Evolutionary conservation across 2,113 vertebrate species (phyloP).

Genomic region (Uria aalge): DNA sequence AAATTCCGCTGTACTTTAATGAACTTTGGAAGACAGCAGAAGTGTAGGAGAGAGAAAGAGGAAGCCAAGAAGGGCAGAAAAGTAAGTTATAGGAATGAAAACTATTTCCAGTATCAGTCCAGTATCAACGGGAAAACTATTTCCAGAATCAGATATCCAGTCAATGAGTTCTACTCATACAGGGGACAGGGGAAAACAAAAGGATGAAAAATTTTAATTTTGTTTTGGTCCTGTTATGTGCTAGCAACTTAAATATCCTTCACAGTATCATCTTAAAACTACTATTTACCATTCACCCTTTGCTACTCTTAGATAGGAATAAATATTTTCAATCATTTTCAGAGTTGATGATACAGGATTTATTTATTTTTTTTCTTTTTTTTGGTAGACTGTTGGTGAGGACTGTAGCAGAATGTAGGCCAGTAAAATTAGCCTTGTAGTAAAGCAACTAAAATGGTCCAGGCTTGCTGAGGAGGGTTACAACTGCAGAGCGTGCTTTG

Average conservation of each 20-base stretch:
- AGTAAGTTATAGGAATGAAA: constrained; percentile 7
- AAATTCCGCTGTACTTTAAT: not conserved
- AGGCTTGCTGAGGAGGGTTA: not conserved
- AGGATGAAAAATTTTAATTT: not conserved
- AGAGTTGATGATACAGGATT: not conserved
- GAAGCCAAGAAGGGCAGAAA: not conserved
- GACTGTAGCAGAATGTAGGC: not conserved
- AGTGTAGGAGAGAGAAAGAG: not conserved
- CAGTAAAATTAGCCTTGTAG: not conserved
- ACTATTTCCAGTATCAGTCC: not conserved
- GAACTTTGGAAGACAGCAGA: not conserved
- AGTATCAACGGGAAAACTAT: not conserved
- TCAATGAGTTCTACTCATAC: not conserved
- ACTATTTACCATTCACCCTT: not conserved
- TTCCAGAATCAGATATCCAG: not conserved
- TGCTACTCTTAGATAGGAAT: not conserved
- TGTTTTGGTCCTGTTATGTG: not conserved
- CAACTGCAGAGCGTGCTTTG: not conserved
- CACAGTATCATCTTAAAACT: not conserved
- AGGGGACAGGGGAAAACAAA: not conserved
- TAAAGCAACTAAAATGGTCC: not conserved
- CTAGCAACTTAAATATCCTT: not conserved
- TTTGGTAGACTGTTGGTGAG: not conserved
- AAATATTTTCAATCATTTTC: not conserved
- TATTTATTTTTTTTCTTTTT: not conserved